Base-by-base conservation (phyloP, 1,140 invertebrate genomes). In the Argopecten irradians region DNA sequence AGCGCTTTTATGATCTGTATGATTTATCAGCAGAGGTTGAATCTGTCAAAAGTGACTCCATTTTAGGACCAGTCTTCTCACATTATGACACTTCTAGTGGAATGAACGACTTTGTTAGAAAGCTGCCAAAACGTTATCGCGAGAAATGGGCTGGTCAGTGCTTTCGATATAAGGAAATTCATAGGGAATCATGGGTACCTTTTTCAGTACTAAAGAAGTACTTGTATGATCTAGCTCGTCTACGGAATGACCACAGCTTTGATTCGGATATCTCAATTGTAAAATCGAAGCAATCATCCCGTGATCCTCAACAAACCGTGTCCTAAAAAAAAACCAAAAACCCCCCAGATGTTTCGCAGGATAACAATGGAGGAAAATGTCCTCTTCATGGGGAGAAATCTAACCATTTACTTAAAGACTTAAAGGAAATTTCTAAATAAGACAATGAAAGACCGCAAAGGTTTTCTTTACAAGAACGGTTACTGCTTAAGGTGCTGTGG, bases 401-500 rank as follows among this genome's bases (percentile, higher is more conserved):
- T 3, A 83, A 34, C 33, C 90, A 89, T 71, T 32, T 14, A 35
- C 83, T 91, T 8, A 88, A 89, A 16, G 34, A 87, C 0, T n/a
- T 91, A 88, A 84, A 11, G 84, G 41, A 41, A 19, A 14, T 91
- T 91, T 82, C 86, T 71, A 34, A 16, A 8, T 16, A 91, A 88
- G 86, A 28, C 88, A 0, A 39, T 89, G 14, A 35, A 39, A 34
- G 88, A 91, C 32, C 46, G 88, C 28, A 91, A 16, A 16, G 39
- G 16, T 16, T 41, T 41, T 16, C 7, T 89, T 34, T 84, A 83
- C 34, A 41, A 88, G 22, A 86, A 88, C 9, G 41, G 82, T 19
- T 82, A 85, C 14, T 89, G 88, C 82, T 89, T 89, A n/a, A 71
- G 82, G 5, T 91, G 88, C 55, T 91, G 88, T 86, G 87, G 83